Base-by-base conservation (phyloP, 2,113 vertebrate genomes). In the Mohoua ochrocephala region DNA sequence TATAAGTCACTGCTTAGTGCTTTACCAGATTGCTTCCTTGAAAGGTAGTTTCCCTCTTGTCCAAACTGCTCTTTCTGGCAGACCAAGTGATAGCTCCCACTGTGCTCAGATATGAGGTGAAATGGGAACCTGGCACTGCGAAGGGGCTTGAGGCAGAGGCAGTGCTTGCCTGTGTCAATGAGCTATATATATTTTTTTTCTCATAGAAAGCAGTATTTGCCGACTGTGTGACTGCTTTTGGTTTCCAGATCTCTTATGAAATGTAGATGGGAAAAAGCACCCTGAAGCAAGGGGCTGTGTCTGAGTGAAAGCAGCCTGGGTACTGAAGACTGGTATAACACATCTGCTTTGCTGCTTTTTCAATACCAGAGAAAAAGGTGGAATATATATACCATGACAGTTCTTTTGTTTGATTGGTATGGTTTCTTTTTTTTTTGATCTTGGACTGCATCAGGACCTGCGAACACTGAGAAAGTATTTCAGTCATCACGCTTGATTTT, bases 31-130 rank as follows among this genome's bases (percentile, higher is more conserved):
- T 70, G 13, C 8, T 68, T 84, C 9, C 20, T 44, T 47, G 13
- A 83, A 76, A 54, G 22, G 4, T 11, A 41, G 3, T 30, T 44
- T 78, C 35, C 35, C 17, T 84, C 13, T 84, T 37, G 19, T 20
- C 39, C 28, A 27, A 37, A 27, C 10, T 42, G 22, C 7, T 24
- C 5, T 6, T 81, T 42, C 27, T 56, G 28, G 24, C 49, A 69
- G 65, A 69, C 33, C 10, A 11, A 31, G 18, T 0, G 21, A 30
- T 26, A 71, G 9, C 23, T 84, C 44, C 45, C 21, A 24, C 21
- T 10, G 2, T 11, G 22, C 3, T 3, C 0, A 3, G 50, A 24
- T 0, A 21, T 10, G 4, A 67, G 30, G 27, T 54, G 42, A 71
- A 74, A 47, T 31, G 24, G 15, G 22, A 23, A 23, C 19, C 8